Percentiles rank a stretch among this genome's conserved stretches.
Conservation (phyloP, 2,888 invertebrate species). For the Physocephala rufipes region DNA sequence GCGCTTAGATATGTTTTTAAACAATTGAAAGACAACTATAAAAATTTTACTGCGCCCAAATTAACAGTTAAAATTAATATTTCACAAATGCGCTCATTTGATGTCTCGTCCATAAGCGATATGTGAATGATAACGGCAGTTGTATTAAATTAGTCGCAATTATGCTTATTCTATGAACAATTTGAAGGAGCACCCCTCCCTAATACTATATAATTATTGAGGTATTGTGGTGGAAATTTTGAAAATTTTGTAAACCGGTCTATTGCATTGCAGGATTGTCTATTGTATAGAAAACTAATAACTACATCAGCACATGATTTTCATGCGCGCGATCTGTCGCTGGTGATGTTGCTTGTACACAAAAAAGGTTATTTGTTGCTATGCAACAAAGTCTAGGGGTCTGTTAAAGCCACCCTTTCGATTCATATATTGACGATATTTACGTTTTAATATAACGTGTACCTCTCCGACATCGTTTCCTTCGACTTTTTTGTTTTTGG, state of each 20-base stretch:
- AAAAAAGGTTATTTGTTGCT: slow-evolving; percentile 41
- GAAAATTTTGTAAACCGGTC: slow-evolving; percentile 66
- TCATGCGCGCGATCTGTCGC: background rate
- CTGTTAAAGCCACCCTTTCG: slow-evolving; percentile 98
- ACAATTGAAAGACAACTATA: no score
- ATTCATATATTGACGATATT: slow-evolving; percentile 99
- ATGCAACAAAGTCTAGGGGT: slow-evolving; percentile 96
- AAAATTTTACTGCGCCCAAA: background rate
- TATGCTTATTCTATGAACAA: no score
- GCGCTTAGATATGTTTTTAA: no score
- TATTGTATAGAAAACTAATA: slow-evolving; percentile 22
- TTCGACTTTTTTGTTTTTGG: slow-evolving; percentile 95
- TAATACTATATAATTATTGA: slow-evolving; percentile 41
- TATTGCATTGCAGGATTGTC: slow-evolving; percentile 65
- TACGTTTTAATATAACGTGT: slow-evolving; percentile 93
- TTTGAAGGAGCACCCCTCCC: no score
- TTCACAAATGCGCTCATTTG: no score
- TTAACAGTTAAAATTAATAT: no score
- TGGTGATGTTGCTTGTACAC: background rate
- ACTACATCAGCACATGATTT: no score
- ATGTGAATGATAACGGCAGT: no score
- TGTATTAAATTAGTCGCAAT: no score
- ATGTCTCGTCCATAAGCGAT: no score
- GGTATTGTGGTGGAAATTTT: slow-evolving; percentile 61
- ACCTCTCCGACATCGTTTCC: slow-evolving; percentile 95